Evolutionary conservation across 92 coral and sea anemone genomes (phyloP).

Genomic region (Muricea muricata): DNA sequence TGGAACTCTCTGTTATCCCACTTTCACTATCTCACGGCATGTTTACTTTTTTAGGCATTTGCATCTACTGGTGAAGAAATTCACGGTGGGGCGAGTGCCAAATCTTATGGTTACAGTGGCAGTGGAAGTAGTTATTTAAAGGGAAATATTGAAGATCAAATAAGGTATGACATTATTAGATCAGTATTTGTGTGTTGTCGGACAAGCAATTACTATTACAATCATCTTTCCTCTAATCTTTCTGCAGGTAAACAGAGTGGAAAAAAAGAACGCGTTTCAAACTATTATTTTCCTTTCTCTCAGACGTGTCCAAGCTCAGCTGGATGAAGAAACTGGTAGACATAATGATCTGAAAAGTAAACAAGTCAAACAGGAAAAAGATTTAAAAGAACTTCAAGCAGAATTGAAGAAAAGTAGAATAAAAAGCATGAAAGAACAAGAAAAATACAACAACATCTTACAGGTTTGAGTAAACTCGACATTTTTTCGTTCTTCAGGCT

Average conservation of each 20-base stretch:
- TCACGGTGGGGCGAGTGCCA: slow-evolving; percentile 87
- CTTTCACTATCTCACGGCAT: too few relatives aligned
- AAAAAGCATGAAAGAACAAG: slow-evolving; percentile 89
- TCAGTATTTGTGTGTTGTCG: too few relatives aligned
- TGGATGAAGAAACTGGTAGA: slow-evolving; percentile 10
- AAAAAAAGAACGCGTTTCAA: too few relatives aligned
- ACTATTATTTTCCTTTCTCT: not conserved
- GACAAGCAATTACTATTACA: too few relatives aligned
- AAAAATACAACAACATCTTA: slow-evolving; percentile 72
- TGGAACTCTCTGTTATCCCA: too few relatives aligned
- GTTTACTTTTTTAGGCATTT: too few relatives aligned
- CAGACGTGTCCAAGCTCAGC: slow-evolving; percentile 23
- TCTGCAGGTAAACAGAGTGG: too few relatives aligned
- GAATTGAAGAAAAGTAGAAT: slow-evolving; percentile 74
- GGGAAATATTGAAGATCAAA: slow-evolving; percentile 90
- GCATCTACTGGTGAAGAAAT: slow-evolving; percentile 90
- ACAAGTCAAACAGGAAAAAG: slow-evolving; percentile 56
- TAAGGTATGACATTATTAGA: slow-evolving; percentile 68
- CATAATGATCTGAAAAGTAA: slow-evolving; percentile 60
- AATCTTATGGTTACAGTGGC: slow-evolving; percentile 75
- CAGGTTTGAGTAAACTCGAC: slow-evolving; percentile 67
- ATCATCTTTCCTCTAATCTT: too few relatives aligned
- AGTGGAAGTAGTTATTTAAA: slow-evolving; percentile 75
- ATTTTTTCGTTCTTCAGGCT: too few relatives aligned
- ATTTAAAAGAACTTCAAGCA: slow-evolving; percentile 65